Conservation (phyloP, 2,888 invertebrate species). For the Chymomyza caudatula region DNA sequence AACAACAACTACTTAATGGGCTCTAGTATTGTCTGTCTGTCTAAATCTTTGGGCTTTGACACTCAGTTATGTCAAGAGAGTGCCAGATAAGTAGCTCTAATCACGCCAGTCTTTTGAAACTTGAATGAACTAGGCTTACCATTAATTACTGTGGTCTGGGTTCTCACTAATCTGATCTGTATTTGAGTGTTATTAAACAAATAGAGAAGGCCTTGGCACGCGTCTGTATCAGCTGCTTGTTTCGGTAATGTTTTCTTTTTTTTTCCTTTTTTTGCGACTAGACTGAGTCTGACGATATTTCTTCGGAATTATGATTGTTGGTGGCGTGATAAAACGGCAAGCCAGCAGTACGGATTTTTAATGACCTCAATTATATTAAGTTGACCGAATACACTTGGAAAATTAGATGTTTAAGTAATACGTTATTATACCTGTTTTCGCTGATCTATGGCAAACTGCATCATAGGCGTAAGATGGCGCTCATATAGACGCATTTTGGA, state of each 20-base stretch:
- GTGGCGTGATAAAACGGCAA: conserved; percentile 55
- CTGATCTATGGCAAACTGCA: too few species aligned
- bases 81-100: neutral
- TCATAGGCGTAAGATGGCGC: too few species aligned
- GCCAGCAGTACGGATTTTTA: neutral
- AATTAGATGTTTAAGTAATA: neutral
- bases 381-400: conserved; percentile 11
- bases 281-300: neutral
- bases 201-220: conserved; percentile 29
- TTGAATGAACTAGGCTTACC: neutral
- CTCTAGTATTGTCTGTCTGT: neutral
- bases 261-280: neutral
- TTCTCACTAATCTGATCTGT: neutral
- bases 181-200: neutral
- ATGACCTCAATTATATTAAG: neutral
- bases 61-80: neutral
- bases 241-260: conserved; percentile 38
- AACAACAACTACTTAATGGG: conserved; percentile 1
- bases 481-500: too few species aligned
- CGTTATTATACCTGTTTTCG: too few species aligned
- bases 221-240: conserved; percentile 26
- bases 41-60: too few species aligned
- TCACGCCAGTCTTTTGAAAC: neutral
- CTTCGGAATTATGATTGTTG: conserved; percentile 29
- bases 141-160: too few species aligned